These are phyloP conservation scores for Lontra canadensis DNA, from an alignment of 2,113 vertebrate species.

Conservation along the genomic window DNA sequence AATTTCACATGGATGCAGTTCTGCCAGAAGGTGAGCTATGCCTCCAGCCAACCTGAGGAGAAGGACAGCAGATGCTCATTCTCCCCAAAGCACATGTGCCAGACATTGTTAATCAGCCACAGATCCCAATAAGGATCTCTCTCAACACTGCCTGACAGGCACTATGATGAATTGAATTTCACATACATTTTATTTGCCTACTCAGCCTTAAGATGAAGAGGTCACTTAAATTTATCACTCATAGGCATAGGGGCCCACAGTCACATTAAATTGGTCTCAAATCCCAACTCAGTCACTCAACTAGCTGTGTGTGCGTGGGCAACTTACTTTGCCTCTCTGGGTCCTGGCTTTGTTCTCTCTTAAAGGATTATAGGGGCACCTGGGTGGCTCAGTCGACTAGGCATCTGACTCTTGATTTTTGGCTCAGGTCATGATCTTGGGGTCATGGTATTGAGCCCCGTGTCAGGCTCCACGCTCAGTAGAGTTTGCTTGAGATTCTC, in stretches of 20 bases:
- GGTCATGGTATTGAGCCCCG: not conserved
- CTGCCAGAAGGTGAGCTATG: not conserved
- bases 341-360: not conserved
- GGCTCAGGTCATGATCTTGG: not conserved
- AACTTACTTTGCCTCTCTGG: not conserved
- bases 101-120: constrained; percentile 34
- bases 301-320: not conserved
- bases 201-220: not conserved
- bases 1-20: not conserved
- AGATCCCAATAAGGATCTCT: constrained; percentile 22
- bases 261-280: not conserved
- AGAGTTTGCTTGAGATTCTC: not conserved
- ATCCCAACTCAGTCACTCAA: not conserved
- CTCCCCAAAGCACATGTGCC: not conserved
- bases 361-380: not conserved
- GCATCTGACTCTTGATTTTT: not conserved
- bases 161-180: not conserved
- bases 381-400: not conserved
- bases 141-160: not conserved
- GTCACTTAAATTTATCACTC: not conserved
- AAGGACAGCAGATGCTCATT: not conserved
- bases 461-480: not conserved
- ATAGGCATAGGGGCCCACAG: not conserved
- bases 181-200: not conserved
- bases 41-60: not conserved